Conservation (phyloP, 2,888 invertebrate genomes). For the Slavum lentiscoides region DNA sequence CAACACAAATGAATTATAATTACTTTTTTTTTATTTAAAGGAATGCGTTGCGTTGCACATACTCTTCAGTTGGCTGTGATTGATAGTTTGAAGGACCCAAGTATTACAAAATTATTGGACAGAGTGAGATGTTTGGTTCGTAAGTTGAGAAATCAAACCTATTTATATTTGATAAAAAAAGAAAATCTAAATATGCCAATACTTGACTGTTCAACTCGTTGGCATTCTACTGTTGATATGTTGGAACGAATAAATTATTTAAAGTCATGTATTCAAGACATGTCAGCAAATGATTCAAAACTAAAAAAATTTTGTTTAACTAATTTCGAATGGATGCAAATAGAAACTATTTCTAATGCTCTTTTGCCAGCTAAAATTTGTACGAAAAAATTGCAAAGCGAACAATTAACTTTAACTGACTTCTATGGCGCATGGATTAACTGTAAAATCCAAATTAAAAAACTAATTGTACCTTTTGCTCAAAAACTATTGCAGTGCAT, state of each 20-base stretch:
- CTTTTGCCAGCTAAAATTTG: constrained; percentile 8
- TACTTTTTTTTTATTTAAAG: neutral
- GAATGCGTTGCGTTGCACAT: constrained; percentile 3
- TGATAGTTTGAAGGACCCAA: neutral
- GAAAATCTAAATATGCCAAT: constrained; percentile 8
- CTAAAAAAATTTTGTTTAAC: neutral
- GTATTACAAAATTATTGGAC: neutral
- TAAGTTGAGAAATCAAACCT: constrained; percentile 13
- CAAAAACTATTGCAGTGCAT: constrained; percentile 2
- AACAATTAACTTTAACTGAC: constrained; percentile 34
- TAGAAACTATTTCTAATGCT: neutral
- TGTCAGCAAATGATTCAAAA: constrained; percentile 3
- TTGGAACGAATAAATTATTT: neutral
- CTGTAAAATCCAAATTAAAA: neutral
- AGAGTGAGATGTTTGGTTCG: neutral
- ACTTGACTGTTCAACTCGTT: neutral
- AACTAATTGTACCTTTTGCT: neutral
- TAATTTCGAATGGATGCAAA: neutral
- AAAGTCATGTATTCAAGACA: neutral
- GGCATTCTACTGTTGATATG: neutral
- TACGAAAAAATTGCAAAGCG: constrained; percentile 21
- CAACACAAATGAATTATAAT: too few relatives aligned
- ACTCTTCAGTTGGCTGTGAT: constrained; percentile 8
- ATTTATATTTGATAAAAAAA: constrained; percentile 1
- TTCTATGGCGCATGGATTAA: constrained; percentile 13